Evolutionary conservation across 37 sponge, comb jelly and placozoan genomes (phyloP).

Genomic region (Halichondria panicea): DNA sequence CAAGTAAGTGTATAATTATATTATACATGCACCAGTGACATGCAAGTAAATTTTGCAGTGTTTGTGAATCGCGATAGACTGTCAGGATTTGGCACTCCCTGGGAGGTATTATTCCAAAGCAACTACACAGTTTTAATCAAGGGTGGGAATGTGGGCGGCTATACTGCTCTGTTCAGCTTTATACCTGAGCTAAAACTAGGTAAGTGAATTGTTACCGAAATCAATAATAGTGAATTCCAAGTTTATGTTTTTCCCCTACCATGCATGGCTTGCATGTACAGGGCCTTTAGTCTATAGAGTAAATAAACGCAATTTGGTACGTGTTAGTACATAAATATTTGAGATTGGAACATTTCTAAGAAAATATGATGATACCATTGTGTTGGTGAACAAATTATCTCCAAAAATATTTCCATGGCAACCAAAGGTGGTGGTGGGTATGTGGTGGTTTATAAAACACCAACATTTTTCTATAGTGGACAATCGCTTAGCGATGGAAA

Average conservation of each 20-base stretch:
- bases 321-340: too few species aligned
- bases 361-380: too few species aligned
- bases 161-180: constrained; percentile 67
- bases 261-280: not conserved
- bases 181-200: constrained; percentile 69
- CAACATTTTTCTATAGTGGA: too few species aligned
- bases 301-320: too few species aligned
- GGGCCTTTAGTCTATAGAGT: too few species aligned
- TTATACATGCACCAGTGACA: not conserved
- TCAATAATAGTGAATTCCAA: not conserved
- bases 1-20: not conserved
- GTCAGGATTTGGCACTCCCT: constrained; percentile 79
- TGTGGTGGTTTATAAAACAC: too few species aligned
- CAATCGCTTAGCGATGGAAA: too few species aligned
- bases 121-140: constrained; percentile 66
- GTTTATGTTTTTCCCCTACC: not conserved
- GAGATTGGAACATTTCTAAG: too few species aligned
- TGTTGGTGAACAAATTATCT: too few species aligned
- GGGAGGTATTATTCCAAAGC: constrained; percentile 54
- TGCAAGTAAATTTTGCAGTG: constrained; percentile 21
- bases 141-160: constrained; percentile 77
- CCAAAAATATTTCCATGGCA: too few species aligned
- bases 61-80: constrained; percentile 64
- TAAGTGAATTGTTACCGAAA: constrained; percentile 7
- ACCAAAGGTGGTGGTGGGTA: too few species aligned